These are phyloP conservation scores for Phlogophora meticulosa DNA, from an alignment of 2,888 invertebrate genomes.

Conservation along the genomic window DNA sequence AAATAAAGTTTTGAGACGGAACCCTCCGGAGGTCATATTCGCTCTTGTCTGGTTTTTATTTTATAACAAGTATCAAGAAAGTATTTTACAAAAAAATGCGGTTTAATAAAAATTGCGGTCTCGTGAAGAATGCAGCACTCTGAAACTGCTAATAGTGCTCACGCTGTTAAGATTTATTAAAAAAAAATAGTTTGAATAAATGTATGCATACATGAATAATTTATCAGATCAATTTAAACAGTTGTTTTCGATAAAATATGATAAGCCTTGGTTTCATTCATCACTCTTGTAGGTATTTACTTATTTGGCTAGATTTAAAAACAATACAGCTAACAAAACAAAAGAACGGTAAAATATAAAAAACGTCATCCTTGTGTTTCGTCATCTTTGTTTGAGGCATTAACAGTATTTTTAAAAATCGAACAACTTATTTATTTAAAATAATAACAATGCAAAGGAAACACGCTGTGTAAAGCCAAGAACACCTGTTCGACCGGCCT, in stretches of 20 bases:
- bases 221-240: not conserved
- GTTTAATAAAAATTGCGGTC: slow-evolving; percentile 25
- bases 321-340: not conserved
- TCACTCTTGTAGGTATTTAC: not conserved
- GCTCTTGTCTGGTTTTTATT: not conserved
- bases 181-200: slow-evolving; percentile 11
- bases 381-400: too few relatives aligned
- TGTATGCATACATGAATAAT: slow-evolving; percentile 23
- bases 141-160: slow-evolving; percentile 6
- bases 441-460: slow-evolving; percentile 17
- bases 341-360: not conserved
- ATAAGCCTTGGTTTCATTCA: slow-evolving; percentile 6
- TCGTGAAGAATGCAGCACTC: slow-evolving; percentile 14
- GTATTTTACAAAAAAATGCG: slow-evolving; percentile 19
- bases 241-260: not conserved
- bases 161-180: not conserved
- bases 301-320: not conserved
- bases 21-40: too few relatives aligned
- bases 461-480: slow-evolving; percentile 75
- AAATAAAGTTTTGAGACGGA: too few relatives aligned
- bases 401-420: not conserved
- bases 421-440: too few relatives aligned
- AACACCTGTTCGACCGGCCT: slow-evolving; percentile 82
- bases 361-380: too few relatives aligned
- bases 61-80: not conserved